phyloP scores from a whole-genome alignment of 2,797 vertebrate species.

The Pseudochromis fuscus region DNA sequence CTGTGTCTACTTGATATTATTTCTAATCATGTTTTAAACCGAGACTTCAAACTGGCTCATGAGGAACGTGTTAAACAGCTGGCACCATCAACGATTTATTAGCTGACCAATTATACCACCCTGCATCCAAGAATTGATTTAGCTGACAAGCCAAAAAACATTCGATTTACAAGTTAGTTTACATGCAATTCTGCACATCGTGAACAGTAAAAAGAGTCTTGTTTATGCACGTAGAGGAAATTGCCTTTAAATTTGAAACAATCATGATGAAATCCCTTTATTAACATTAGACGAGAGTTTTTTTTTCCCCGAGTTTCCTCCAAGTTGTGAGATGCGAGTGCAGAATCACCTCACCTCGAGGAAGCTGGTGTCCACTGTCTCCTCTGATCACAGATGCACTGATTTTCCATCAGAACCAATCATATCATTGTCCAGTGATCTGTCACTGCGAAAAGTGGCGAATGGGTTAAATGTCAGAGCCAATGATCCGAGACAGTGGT shows the following conservation, averaged over 20 bases:
- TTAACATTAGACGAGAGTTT: neutral
- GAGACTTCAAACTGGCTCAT: neutral
- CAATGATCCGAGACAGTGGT: slow-evolving; percentile 66
- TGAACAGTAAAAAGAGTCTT: no score
- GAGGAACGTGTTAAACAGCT: no score
- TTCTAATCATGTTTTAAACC: neutral
- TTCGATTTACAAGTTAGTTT: neutral
- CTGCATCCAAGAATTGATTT: slow-evolving; percentile 20
- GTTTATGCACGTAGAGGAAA: no score
- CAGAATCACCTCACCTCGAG: slow-evolving; percentile 65
- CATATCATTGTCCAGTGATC: slow-evolving; percentile 60
- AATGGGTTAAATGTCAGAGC: slow-evolving; percentile 79
- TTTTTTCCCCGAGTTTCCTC: neutral
- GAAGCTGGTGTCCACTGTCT: slow-evolving; percentile 58
- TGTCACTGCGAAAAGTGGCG: slow-evolving; percentile 58
- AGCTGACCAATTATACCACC: slow-evolving; percentile 1
- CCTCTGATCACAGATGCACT: slow-evolving; percentile 49
- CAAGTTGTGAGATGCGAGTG: slow-evolving; percentile 16
- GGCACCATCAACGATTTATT: neutral
- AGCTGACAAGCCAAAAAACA: neutral
- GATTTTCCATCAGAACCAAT: slow-evolving; percentile 69
- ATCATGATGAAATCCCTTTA: no score
- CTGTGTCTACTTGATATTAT: neutral
- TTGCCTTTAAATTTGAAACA: no score
- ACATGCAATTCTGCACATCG: no score